Conservation (phyloP, 2,888 invertebrate species). For the Lasioglossum oenotherae region DNA sequence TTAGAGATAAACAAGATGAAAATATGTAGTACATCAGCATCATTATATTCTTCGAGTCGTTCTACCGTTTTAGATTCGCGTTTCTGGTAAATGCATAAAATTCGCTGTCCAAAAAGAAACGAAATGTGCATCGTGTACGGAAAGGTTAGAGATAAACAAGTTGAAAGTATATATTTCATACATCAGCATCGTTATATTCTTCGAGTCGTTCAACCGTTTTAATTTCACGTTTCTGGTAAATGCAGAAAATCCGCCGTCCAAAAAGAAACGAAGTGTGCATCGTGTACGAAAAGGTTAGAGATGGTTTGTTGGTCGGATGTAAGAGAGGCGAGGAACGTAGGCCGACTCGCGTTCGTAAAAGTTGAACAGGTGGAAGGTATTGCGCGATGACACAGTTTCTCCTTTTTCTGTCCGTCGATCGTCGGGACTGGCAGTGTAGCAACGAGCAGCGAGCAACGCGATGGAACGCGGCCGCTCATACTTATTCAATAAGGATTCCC, state of each 20-base stretch:
- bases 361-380: constrained; percentile 15
- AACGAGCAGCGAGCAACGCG: not conserved
- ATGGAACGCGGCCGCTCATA: constrained; percentile 9
- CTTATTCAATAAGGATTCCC: constrained; percentile 7
- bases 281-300: not conserved
- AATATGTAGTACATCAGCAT: no score
- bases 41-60: no score
- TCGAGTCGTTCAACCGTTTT: not conserved
- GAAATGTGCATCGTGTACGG: no score
- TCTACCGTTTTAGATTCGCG: no score
- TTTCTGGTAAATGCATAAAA: no score
- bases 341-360: not conserved
- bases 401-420: not conserved
- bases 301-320: not conserved
- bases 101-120: no score
- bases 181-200: not conserved
- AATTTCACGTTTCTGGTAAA: not conserved
- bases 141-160: no score
- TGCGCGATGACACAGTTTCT: constrained; percentile 14
- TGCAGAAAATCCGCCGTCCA: no score
- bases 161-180: not conserved
- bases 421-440: not conserved
- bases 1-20: no score
- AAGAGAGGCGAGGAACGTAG: not conserved
- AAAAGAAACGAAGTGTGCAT: not conserved